phyloP scores from a whole-genome alignment of 2,113 vertebrate species.

The Tiliqua scincoides region DNA sequence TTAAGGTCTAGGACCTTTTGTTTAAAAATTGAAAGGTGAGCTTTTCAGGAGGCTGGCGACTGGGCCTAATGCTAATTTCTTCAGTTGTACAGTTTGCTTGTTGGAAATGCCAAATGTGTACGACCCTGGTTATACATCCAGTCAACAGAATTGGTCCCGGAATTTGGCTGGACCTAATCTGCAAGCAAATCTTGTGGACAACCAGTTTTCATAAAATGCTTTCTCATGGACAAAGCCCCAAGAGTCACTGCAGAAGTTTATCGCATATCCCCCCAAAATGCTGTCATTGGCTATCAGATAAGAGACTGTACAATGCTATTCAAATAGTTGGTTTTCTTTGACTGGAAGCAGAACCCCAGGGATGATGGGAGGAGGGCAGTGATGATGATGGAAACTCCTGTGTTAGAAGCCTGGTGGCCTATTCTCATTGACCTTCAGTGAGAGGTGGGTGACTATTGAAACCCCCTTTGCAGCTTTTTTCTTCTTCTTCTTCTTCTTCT shows the following conservation, averaged over 20 bases:
- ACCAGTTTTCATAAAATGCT: background rate
- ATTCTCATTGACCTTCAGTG: background rate
- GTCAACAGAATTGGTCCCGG: background rate
- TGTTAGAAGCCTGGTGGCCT: background rate
- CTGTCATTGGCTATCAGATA: slow-evolving; percentile 21
- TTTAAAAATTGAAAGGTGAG: background rate
- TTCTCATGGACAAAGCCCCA: background rate
- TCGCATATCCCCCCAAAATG: slow-evolving; percentile 1
- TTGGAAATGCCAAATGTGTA: background rate
- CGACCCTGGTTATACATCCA: background rate
- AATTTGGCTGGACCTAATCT: background rate
- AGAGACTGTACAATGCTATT: background rate
- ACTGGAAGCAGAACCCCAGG: background rate
- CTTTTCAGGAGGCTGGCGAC: background rate
- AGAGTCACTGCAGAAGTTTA: slow-evolving; percentile 11
- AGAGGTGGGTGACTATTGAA: background rate
- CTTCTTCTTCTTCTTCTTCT: too few species aligned
- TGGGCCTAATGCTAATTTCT: background rate
- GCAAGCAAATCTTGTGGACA: background rate
- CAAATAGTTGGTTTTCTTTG: slow-evolving; percentile 4
- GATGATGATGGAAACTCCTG: background rate
- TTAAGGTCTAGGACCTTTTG: background rate
- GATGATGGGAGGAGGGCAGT: background rate
- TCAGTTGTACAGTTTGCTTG: background rate
- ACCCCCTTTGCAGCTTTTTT: slow-evolving; percentile 7